A percentile compares a stretch with the other conserved stretches of the same genome.
Conservation (phyloP, 2,113 vertebrate species). For the Dryoscopus gambensis region DNA sequence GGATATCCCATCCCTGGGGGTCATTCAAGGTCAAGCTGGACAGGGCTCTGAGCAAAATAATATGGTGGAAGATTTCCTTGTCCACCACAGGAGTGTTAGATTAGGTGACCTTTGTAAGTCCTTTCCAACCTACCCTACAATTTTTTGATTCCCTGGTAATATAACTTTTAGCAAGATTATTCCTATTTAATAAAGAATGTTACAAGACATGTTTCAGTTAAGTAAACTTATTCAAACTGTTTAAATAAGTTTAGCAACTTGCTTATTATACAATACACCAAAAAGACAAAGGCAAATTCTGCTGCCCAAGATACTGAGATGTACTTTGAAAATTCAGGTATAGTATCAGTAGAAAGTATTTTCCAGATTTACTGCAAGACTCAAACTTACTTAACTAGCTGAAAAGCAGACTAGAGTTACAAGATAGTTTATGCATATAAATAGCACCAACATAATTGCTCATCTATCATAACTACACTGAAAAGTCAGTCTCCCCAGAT, state of each 20-base stretch:
- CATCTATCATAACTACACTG: not conserved
- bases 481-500: not conserved
- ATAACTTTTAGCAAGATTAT: not conserved
- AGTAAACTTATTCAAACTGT: not conserved
- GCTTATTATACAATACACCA: not conserved
- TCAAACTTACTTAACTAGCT: not conserved
- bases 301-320: not conserved
- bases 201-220: not conserved
- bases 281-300: not conserved
- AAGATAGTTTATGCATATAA: not conserved
- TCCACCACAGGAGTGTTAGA: not conserved
- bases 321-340: not conserved
- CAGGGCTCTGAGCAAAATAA: not conserved
- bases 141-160: not conserved
- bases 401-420: not conserved
- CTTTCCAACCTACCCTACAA: not conserved
- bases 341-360: not conserved
- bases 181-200: not conserved
- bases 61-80: not conserved
- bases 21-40: not conserved
- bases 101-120: not conserved
- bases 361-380: not conserved
- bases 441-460: not conserved
- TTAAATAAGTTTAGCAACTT: not conserved
- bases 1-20: not conserved